A percentile compares a stretch with the other conserved stretches of the same genome.
phyloP scores from a whole-genome alignment of 2,888 invertebrate species.

The Rhaphigaster nebulosa region DNA sequence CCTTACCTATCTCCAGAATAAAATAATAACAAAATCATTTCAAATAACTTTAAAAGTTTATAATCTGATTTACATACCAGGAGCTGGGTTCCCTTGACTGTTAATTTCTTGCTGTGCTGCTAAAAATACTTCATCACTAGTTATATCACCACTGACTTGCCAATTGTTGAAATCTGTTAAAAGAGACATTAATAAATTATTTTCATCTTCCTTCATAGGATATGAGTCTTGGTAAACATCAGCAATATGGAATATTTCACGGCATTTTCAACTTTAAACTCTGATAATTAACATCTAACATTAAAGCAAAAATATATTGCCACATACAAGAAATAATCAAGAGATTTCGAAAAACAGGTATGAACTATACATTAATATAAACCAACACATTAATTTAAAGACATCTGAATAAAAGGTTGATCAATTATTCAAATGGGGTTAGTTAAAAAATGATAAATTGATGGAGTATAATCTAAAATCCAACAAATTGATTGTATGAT shows the following conservation, averaged over 20 bases:
- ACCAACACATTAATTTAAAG: background rate
- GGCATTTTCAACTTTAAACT: background rate
- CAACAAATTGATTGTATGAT: background rate
- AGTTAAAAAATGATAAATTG: background rate
- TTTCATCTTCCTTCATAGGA: background rate
- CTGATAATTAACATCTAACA: too few relatives aligned
- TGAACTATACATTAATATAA: background rate
- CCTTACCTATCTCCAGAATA: conserved; percentile 52
- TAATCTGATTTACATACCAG: conserved; percentile 55
- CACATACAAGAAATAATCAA: background rate
- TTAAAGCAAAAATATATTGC: background rate
- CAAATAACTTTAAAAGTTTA: conserved; percentile 17
- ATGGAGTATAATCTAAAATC: background rate
- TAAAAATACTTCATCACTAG: conserved; percentile 62
- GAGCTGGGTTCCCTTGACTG: conserved; percentile 59
- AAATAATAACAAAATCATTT: background rate
- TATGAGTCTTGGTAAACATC: background rate
- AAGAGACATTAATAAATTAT: background rate
- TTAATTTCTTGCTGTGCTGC: conserved; percentile 63
- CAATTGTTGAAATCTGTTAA: conserved; percentile 62
- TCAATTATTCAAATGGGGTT: background rate
- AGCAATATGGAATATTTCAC: background rate
- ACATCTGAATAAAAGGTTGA: background rate
- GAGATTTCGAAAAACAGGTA: background rate
- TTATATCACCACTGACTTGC: conserved; percentile 58